Conservation (phyloP, 2,888 invertebrate genomes). For the Luffia ferchaultella region DNA sequence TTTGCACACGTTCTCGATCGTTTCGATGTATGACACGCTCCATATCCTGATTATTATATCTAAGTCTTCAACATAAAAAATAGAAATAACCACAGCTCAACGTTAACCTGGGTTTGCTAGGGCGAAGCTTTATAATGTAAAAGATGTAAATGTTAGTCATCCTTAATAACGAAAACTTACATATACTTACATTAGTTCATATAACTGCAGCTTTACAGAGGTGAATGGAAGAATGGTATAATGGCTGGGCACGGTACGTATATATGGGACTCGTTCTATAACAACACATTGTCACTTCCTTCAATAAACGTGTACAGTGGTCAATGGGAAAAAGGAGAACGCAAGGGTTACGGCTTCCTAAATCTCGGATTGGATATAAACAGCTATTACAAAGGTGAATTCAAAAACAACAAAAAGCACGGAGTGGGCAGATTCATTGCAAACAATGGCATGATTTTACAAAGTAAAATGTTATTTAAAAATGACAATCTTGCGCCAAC, state of each 20-base stretch:
- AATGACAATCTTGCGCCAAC: slow-evolving; percentile 49
- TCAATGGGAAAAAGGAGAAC: slow-evolving; percentile 59
- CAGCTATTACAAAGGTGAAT: slow-evolving; percentile 62
- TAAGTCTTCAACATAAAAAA: too few species aligned
- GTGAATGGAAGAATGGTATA: slow-evolving; percentile 63
- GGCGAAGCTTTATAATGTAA: too few species aligned
- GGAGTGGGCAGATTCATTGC: slow-evolving; percentile 62
- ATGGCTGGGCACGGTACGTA: slow-evolving; percentile 69
- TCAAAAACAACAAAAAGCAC: slow-evolving; percentile 63
- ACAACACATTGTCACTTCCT: slow-evolving; percentile 60
- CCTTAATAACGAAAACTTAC: too few species aligned
- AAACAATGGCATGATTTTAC: slow-evolving; percentile 60
- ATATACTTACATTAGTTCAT: too few species aligned
- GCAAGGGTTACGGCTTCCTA: slow-evolving; percentile 55
- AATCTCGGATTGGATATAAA: slow-evolving; percentile 63
- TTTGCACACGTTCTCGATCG: too few species aligned
- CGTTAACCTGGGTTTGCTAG: too few species aligned
- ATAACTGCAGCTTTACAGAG: slow-evolving; percentile 66
- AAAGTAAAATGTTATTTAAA: slow-evolving; percentile 53
- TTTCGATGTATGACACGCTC: too few species aligned
- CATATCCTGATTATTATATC: too few species aligned
- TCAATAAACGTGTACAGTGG: slow-evolving; percentile 60
- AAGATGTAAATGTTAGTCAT: too few species aligned
- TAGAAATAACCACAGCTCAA: too few species aligned
- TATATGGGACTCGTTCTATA: slow-evolving; percentile 61